Conservation (phyloP, 2,888 invertebrate species). For the Macrosoma leucophasiata region DNA sequence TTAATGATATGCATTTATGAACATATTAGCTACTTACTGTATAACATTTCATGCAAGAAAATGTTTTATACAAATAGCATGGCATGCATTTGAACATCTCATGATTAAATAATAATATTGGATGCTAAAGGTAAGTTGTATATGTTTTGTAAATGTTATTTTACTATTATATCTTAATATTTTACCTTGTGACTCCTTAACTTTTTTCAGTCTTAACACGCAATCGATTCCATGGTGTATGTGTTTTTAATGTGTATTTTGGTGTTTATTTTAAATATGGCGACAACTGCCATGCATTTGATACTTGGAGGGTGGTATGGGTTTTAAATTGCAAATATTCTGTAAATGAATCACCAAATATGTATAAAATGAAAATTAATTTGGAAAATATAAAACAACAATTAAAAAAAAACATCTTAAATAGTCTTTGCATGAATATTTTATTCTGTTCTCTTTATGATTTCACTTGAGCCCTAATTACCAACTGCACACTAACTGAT, state of each 20-base stretch:
- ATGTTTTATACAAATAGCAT: conserved; percentile 38
- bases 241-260: conserved; percentile 42
- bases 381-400: conserved; percentile 31
- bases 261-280: conserved; percentile 25
- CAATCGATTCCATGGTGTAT: conserved; percentile 66
- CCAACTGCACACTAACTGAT: conserved; percentile 69
- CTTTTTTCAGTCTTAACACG: no score
- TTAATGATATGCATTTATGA: no score
- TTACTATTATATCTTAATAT: conserved; percentile 21
- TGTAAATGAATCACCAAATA: conserved; percentile 25
- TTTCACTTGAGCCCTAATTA: conserved; percentile 68
- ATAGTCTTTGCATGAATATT: conserved; percentile 61
- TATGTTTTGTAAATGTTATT: conserved; percentile 24
- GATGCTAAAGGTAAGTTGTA: conserved; percentile 56
- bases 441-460: conserved; percentile 61
- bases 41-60: conserved; percentile 18
- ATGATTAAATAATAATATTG: conserved; percentile 21
- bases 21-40: no score
- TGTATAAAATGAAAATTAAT: conserved; percentile 16
- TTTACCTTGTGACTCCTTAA: no score
- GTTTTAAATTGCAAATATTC: conserved; percentile 14
- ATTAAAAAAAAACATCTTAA: conserved; percentile 40
- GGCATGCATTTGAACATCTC: conserved; percentile 39
- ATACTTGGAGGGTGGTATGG: conserved; percentile 71
- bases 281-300: conserved; percentile 19